Evolutionary conservation across 2,113 vertebrate genomes (phyloP).

Genomic region (Centropus unirufus): DNA sequence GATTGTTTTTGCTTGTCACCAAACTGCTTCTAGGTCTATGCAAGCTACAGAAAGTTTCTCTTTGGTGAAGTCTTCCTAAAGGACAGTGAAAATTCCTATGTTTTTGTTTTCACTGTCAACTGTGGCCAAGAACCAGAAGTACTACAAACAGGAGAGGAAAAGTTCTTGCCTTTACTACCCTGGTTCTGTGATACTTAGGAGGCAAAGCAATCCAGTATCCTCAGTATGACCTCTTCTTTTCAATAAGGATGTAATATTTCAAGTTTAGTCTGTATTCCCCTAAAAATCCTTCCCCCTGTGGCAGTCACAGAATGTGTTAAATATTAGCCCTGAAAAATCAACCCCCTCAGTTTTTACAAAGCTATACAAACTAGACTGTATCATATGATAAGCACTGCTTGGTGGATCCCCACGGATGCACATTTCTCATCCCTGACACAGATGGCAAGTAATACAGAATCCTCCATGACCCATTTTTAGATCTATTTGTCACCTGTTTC

Average conservation of each 20-base stretch:
- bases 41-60: not conserved
- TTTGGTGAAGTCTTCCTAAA: not conserved
- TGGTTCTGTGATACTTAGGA: not conserved
- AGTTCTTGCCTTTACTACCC: not conserved
- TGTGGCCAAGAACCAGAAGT: not conserved
- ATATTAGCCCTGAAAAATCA: not conserved
- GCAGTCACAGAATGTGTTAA: not conserved
- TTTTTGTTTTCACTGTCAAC: not conserved
- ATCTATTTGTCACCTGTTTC: constrained; percentile 54
- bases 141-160: not conserved
- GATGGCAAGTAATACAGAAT: not conserved
- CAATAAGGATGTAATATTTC: not conserved
- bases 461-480: constrained; percentile 29
- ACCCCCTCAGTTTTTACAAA: not conserved
- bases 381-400: not conserved
- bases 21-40: not conserved
- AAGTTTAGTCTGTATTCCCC: not conserved
- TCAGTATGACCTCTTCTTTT: not conserved
- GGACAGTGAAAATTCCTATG: not conserved
- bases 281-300: not conserved
- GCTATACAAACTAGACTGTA: not conserved
- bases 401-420: not conserved
- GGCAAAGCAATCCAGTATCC: not conserved
- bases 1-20: not conserved
- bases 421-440: not conserved